Conservation (phyloP, 2,888 invertebrate species). For the Amiota communis region DNA sequence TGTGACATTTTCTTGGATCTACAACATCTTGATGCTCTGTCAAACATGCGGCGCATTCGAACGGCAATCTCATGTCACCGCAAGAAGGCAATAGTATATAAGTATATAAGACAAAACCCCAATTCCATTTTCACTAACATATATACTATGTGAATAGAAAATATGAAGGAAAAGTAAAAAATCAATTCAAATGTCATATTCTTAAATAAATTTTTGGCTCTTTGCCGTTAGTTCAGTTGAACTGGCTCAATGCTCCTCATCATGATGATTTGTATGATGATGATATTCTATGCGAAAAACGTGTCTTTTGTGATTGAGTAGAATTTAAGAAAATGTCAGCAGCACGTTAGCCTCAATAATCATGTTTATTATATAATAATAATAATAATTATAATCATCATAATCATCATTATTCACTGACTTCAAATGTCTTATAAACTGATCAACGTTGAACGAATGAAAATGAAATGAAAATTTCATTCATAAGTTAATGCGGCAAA, state of each 20-base stretch:
- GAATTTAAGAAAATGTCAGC: conserved; percentile 10
- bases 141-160: background rate
- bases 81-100: background rate
- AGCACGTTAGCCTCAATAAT: background rate
- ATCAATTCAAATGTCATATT: conserved; percentile 26
- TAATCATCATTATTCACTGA: background rate
- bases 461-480: conserved; percentile 6
- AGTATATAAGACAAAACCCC: background rate
- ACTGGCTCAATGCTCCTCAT: background rate
- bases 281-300: conserved; percentile 29
- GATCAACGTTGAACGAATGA: conserved; percentile 2
- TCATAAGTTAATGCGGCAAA: conserved; percentile 22
- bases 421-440: background rate
- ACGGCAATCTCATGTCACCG: conserved; percentile 1
- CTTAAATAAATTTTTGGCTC: conserved; percentile 14
- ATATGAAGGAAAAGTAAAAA: background rate
- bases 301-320: conserved; percentile 26
- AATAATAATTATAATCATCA: background rate
- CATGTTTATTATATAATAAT: background rate
- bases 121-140: too few relatives aligned
- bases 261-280: background rate
- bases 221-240: background rate
- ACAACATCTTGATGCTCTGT: background rate
- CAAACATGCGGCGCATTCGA: conserved; percentile 12
- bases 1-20: background rate